Percentiles rank a stretch among this genome's conserved stretches.
Evolutionary conservation across 1,140 invertebrate species (phyloP).

Genomic region (Platorchestia sp.): DNA sequence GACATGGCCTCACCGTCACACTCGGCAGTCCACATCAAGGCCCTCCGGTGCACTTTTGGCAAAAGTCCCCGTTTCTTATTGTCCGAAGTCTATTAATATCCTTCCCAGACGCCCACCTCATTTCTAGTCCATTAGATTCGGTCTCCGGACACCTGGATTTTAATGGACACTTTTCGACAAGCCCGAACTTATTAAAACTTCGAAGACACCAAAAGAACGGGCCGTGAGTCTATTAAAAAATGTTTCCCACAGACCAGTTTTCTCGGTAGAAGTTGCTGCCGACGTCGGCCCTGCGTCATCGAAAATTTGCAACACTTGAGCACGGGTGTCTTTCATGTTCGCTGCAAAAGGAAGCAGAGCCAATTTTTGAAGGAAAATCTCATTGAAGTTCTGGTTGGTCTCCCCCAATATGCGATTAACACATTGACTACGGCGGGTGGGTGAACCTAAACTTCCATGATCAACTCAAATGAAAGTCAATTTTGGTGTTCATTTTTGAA

Average conservation of each 20-base stretch:
- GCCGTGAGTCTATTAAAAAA: background rate
- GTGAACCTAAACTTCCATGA: too few relatives aligned
- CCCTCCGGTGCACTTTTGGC: too few relatives aligned
- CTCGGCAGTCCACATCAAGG: background rate
- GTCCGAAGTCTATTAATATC: background rate
- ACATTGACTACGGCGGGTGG: too few relatives aligned
- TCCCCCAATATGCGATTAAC: background rate
- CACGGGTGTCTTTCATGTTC: background rate
- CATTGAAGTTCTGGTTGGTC: background rate
- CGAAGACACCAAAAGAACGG: background rate
- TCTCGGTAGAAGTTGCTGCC: background rate
- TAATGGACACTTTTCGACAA: background rate
- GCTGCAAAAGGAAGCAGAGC: background rate
- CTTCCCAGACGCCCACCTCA: background rate
- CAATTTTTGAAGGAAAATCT: background rate
- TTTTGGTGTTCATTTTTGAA: too few relatives aligned
- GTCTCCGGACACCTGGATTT: background rate
- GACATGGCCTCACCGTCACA: too few relatives aligned
- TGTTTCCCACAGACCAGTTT: background rate
- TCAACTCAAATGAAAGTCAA: too few relatives aligned
- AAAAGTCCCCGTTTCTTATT: background rate
- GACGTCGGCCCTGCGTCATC: background rate
- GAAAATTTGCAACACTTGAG: background rate
- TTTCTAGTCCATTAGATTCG: slow-evolving; percentile 8
- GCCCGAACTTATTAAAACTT: slow-evolving; percentile 1